Percentiles rank a stretch among this genome's conserved stretches.
phyloP scores from a whole-genome alignment of 2,888 invertebrate genomes.

The Copidosoma aretas region DNA sequence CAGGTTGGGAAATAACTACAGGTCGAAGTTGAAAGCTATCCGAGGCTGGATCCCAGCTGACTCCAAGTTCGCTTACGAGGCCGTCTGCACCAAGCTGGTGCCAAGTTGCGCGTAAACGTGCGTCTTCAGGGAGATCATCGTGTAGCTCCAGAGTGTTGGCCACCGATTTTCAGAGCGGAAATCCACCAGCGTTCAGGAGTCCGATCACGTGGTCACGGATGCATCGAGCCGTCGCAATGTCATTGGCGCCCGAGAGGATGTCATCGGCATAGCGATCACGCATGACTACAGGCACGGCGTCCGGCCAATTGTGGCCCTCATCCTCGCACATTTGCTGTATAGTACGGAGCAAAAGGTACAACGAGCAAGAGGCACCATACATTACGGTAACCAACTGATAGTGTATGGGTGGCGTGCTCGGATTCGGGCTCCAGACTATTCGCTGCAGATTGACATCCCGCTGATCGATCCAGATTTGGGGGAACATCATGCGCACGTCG shows the following conservation, averaged over 20 bases:
- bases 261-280: constrained; percentile 11
- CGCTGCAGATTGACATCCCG: not conserved
- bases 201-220: constrained; percentile 12
- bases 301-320: constrained; percentile 1
- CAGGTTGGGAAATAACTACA: not conserved
- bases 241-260: constrained; percentile 4
- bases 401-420: not conserved
- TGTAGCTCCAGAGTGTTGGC: not conserved
- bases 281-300: not conserved
- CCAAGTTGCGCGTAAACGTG: constrained; percentile 11
- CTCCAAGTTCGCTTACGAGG: constrained; percentile 8
- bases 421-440: not conserved
- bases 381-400: constrained; percentile 10
- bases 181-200: not conserved
- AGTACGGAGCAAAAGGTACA: constrained; percentile 8
- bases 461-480: too few species aligned
- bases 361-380: constrained; percentile 9
- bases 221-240: not conserved
- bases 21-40: not conserved
- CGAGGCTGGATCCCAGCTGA: constrained; percentile 6
- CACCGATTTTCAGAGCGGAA: constrained; percentile 15
- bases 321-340: constrained; percentile 17
- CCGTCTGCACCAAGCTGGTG: not conserved
- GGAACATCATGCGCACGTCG: too few species aligned
- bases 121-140: not conserved